Conservation (phyloP, 1,140 invertebrate genomes). For the Tetragonula clypearis region DNA sequence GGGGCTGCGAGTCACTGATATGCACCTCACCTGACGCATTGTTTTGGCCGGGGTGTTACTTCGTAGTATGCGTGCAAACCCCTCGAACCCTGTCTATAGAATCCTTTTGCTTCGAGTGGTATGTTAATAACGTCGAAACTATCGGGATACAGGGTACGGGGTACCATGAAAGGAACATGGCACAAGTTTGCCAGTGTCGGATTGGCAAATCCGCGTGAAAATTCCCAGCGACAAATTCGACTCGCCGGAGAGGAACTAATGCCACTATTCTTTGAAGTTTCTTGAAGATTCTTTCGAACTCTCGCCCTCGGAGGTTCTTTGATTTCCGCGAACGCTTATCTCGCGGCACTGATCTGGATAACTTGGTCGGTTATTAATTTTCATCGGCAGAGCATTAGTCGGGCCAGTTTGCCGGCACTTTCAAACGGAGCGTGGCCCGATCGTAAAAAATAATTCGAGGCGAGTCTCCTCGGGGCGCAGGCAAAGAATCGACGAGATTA, state of each 20-base stretch:
- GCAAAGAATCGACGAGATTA: slow-evolving; percentile 25
- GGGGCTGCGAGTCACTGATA: neutral
- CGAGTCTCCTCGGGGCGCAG: neutral
- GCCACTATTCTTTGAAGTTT: slow-evolving; percentile 22
- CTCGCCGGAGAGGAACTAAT: neutral
- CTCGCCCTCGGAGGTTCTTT: neutral
- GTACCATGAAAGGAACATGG: no score
- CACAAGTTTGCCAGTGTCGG: neutral
- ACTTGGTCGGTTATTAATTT: slow-evolving; percentile 22
- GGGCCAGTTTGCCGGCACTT: neutral
- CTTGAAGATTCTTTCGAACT: neutral
- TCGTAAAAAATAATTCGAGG: slow-evolving; percentile 10
- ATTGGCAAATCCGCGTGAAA: neutral
- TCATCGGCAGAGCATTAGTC: slow-evolving; percentile 23
- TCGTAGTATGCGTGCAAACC: neutral
- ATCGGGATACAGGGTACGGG: neutral
- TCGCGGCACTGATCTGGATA: neutral
- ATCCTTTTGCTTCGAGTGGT: neutral
- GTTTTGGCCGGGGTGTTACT: neutral
- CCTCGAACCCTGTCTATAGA: neutral
- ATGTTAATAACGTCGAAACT: slow-evolving; percentile 6
- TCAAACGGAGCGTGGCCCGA: neutral
- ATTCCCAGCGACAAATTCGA: neutral
- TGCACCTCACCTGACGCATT: neutral
- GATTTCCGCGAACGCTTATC: no score